Evolutionary conservation across 2,797 vertebrate genomes (phyloP), one percentile per base, ranked within the genome.

Genomic region (Urocyon cinereoargenteus): DNA sequence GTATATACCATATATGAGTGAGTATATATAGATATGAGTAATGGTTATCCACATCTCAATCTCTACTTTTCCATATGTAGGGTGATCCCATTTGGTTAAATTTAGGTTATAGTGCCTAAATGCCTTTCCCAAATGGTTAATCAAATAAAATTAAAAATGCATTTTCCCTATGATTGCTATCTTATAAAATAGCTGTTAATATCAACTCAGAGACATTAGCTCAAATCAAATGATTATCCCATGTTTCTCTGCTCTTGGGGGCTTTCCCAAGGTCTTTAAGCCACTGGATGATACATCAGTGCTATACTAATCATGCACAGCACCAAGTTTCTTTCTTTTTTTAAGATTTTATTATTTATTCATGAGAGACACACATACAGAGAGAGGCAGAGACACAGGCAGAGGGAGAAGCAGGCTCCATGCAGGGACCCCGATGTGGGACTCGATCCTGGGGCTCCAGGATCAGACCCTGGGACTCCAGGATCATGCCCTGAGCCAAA

Each of bases 201-300:
- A 87, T 64, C 51, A 94, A 70, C 19, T 85, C 40, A 96, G 72
- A 94, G 15, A 86, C 34, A 83, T 84, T 68, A 90, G 21, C 10
- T 79, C 36, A 79, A 82, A 28, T 62, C 51, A 94, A 26, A 93
- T 62, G 15, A 90, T 81, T 72, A 18, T 31, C 72, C 49, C 57
- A 22, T 79, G 10, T 70, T 96, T 82, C n/a, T 75, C 12, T n/a
- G 14, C 18, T 61, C 8, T 26, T 92, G 36, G 9, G 0, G 12
- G 3, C 6, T 75, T 78, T 59, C 10, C n/a, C 21, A 88, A 68
- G 49, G 55, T 51, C 12, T 21, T 40, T 59, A 84, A 79, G 28
- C 16, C 26, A 19, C 31, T 57, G 2, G 62, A 64, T 59, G 26
- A 14, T 68, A 34, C 5, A 34, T 15, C 4, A n/a, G 16, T 64